These are phyloP conservation scores for Turnix velox DNA, from an alignment of 2,113 vertebrate species.

Conservation along the genomic window DNA sequence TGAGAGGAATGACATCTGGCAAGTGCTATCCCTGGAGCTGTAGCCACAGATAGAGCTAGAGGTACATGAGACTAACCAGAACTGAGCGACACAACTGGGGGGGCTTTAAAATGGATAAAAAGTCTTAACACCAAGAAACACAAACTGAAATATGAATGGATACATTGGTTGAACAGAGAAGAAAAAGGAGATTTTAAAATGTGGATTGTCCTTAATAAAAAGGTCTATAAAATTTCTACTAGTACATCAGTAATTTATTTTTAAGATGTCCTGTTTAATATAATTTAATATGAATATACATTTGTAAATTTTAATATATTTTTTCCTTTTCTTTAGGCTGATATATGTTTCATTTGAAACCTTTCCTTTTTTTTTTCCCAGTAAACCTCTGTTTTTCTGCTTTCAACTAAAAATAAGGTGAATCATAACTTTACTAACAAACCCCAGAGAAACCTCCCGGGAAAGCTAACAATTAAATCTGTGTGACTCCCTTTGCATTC, in stretches of 20 bases:
- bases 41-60: neutral
- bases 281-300: neutral
- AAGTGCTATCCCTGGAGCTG: neutral
- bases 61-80: fast-evolving
- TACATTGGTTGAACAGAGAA: fast-evolving
- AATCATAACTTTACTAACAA: neutral
- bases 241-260: neutral
- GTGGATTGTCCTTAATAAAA: fast-evolving
- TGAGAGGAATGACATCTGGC: neutral
- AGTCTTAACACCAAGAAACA: neutral
- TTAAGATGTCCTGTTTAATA: neutral
- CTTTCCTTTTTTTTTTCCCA: neutral
- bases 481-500: neutral
- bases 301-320: neutral
- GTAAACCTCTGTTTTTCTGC: neutral
- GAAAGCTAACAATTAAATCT: neutral
- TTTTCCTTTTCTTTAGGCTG: neutral
- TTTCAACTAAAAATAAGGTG: neutral
- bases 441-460: neutral
- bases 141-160: fast-evolving
- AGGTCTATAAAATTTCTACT: too few relatives aligned
- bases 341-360: neutral
- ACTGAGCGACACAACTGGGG: fast-evolving
- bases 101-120: neutral
- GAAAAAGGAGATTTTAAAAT: neutral